Conservation (phyloP, 1,140 invertebrate genomes). For the Calliphora vicina region DNA sequence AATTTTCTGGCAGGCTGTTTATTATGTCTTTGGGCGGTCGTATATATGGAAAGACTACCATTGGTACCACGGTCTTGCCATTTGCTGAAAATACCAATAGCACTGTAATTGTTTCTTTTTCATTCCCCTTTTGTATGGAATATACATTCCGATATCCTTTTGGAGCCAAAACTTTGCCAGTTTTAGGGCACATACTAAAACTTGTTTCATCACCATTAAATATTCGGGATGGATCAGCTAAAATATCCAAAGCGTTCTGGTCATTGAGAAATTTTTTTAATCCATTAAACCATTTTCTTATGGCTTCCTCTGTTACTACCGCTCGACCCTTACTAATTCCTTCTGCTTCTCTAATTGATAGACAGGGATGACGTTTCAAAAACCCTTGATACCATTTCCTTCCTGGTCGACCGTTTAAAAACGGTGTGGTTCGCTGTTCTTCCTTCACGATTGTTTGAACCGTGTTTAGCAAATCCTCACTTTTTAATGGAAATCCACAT, state of each 20-base stretch:
- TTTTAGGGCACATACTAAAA: slow-evolving; percentile 55
- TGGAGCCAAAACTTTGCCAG: slow-evolving; percentile 52
- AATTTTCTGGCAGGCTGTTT: slow-evolving; percentile 40
- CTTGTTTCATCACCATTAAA: slow-evolving; percentile 59
- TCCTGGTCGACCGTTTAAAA: slow-evolving; percentile 40
- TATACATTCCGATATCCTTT: slow-evolving; percentile 56
- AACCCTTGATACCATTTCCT: slow-evolving; percentile 48
- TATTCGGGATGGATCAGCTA: slow-evolving; percentile 48
- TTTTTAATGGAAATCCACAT: slow-evolving; percentile 30
- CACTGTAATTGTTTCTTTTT: slow-evolving; percentile 60
- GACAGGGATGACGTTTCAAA: slow-evolving; percentile 47
- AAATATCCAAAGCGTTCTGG: slow-evolving; percentile 44
- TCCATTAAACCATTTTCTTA: slow-evolving; percentile 14
- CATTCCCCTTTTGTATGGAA: slow-evolving; percentile 48
- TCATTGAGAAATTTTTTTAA: slow-evolving; percentile 25
- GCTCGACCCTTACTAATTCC: slow-evolving; percentile 39
- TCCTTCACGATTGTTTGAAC: slow-evolving; percentile 23
- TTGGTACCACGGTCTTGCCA: slow-evolving; percentile 40
- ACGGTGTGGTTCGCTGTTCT: not conserved
- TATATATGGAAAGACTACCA: slow-evolving; percentile 46
- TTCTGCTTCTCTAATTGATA: slow-evolving; percentile 47
- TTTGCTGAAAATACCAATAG: slow-evolving; percentile 48
- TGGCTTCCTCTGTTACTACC: slow-evolving; percentile 10
- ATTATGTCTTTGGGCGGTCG: slow-evolving; percentile 16
- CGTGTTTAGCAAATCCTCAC: slow-evolving; percentile 12